Evolutionary conservation across 2,888 invertebrate species (phyloP), one percentile per base, ranked within the genome.

Genomic region (Diaprepes abbreviatus): DNA sequence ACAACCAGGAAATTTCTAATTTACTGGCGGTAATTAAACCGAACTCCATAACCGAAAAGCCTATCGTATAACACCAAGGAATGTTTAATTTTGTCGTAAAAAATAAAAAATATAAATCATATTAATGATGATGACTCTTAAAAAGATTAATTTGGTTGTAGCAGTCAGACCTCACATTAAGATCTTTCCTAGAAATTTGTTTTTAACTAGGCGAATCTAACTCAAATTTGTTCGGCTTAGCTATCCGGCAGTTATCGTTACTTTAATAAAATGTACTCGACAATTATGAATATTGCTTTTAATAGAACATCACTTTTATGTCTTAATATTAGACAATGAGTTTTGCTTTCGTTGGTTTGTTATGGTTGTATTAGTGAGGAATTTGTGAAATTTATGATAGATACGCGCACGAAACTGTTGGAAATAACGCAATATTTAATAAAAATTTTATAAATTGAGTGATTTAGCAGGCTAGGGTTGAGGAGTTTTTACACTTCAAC

Each of bases 171-270:
- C 67, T 57, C 70, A 54, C 70, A 70, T 40, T 59, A 52, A 21
- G 63, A 31, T 24, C 33, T 70, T 70, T 70, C 64, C 36, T 19
- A 28, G 70, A 70, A 70, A 31, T 65, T 64, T 21, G 12, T 21
- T 7, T 9, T 68, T 60, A 65, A 70, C 64, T 65, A 65, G 65
- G 35, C 70, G 65, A 65, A 63, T 59, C 70, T 65, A 70, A 70
- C 55, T 54, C 19, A 52, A 70, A 70, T 70, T 70, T 52, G 65
- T 70, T 45, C 65, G 33, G 60, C 16, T 65, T 70, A 55, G 54
- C 54, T 40, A 16, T 54, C 28, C 5, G 17, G 31, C 38, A 63
- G 54, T 63, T 63, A 54, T 24, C 14, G 48, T 48, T 35, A 28
- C 19, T 33, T 38, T 59, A 65, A 65, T 50, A 35, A 66, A 66